Percentiles rank a stretch among this genome's conserved stretches.
These are phyloP conservation scores for Nemapogon koenigi DNA, from an alignment of 2,888 invertebrate species.

Conservation along the genomic window DNA sequence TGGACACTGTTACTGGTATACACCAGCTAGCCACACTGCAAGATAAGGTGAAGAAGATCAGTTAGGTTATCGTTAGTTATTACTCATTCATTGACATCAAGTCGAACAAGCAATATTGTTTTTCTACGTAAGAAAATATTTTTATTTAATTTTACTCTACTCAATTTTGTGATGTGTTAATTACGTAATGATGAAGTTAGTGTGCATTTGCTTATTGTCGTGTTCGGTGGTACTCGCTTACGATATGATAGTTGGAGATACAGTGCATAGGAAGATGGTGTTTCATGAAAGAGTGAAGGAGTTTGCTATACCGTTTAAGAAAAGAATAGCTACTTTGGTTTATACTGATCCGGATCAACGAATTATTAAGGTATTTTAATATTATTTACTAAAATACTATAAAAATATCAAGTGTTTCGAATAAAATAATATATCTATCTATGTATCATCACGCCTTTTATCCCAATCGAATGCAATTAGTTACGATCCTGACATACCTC, in stretches of 20 bases:
- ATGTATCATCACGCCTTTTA: background rate
- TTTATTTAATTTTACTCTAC: background rate
- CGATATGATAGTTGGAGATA: conserved; percentile 55
- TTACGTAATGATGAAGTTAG: background rate
- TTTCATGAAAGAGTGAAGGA: conserved; percentile 55
- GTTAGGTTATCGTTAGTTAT: too few relatives aligned
- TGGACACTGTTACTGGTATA: too few relatives aligned
- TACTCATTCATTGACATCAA: too few relatives aligned
- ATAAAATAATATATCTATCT: background rate
- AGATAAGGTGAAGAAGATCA: too few relatives aligned
- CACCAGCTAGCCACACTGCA: too few relatives aligned
- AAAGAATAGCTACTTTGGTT: conserved; percentile 41
- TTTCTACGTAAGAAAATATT: background rate
- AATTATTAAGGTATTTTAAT: conserved; percentile 36
- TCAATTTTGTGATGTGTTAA: background rate
- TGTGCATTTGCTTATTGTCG: background rate
- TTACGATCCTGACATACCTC: too few relatives aligned
- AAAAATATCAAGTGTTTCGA: background rate
- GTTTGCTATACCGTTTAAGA: conserved; percentile 54
- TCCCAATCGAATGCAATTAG: too few relatives aligned
- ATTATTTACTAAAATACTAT: background rate
- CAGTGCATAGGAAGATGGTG: conserved; percentile 55
- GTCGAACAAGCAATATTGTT: conserved; percentile 5
- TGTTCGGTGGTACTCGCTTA: conserved; percentile 30
- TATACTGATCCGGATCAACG: conserved; percentile 47